Evolutionary conservation across 1,140 invertebrate species (phyloP).

Genomic region (Arctopsyche grandis): DNA sequence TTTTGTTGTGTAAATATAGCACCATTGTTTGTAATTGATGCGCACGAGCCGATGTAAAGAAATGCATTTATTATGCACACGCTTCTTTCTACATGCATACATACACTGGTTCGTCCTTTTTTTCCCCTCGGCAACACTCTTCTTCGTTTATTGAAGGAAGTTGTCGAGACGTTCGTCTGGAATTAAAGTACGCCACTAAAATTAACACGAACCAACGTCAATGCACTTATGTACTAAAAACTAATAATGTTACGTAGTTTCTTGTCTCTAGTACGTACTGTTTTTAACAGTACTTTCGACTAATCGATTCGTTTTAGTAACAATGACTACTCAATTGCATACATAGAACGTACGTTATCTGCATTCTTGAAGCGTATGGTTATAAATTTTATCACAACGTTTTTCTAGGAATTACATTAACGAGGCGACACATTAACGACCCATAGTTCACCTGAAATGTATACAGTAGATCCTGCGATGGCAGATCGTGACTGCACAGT

Average conservation of each 20-base stretch:
- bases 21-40: neutral
- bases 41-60: slow-evolving; percentile 7
- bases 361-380: slow-evolving; percentile 1
- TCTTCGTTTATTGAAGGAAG: neutral
- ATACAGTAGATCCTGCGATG: slow-evolving; percentile 15
- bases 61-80: slow-evolving; percentile 3
- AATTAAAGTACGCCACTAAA: slow-evolving; percentile 12
- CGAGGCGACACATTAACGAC: neutral
- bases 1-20: neutral
- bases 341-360: neutral
- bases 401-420: slow-evolving; percentile 29
- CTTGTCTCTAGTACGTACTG: too few species aligned
- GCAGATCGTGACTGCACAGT: neutral
- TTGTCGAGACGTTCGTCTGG: slow-evolving; percentile 18
- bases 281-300: too few species aligned
- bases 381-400: neutral
- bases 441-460: neutral
- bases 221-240: too few species aligned
- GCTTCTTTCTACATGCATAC: too few species aligned
- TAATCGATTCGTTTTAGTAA: too few species aligned
- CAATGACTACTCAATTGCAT: too few species aligned
- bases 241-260: too few species aligned
- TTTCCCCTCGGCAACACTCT: neutral
- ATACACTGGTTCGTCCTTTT: neutral
- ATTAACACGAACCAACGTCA: neutral